Base-by-base conservation (phyloP, 2,113 vertebrate genomes). In the Burhinus bistriatus region DNA sequence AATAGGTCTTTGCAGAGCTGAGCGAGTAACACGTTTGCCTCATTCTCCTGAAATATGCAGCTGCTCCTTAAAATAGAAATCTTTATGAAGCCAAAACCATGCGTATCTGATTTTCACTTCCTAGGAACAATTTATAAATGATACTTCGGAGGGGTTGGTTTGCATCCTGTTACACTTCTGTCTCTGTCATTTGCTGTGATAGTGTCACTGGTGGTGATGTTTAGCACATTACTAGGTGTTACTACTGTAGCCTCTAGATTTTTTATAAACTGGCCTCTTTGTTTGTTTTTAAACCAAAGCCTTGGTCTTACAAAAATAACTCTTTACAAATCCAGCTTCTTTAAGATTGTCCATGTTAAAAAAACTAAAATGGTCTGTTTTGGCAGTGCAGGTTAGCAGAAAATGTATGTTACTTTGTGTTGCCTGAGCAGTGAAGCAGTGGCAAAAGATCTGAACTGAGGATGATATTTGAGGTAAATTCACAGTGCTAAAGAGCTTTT, bases 21-120 rank as follows among this genome's bases (percentile, higher is more conserved):
- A 11, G 27, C 0, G 9, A 57, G n/a, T 17, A 55, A 55, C 21
- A 15, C 6, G 0, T 25, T 42, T 5, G 11, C n/a, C 32, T 62
- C 10, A 5, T 85, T 22, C 15, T 75, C 75, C 66, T 12, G 8
- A 69, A 62, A 55, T 16, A 55, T 0, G 11, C 40, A 19, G 34
- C 52, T 29, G 45, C 59, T 84, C 47, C 40, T 54, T n/a, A 47
- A 72, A 84, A 34, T 5, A 55, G 11, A 64, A 45, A 52, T 45
- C 8, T 16, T 70, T 86, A 23, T 45, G 45, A 22, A 85, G 42
- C 6, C n/a, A 32, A 70, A 86, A 42, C 34, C 2, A 0, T 30
- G 27, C 34, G 19, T 27, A 9, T 55, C 61, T 80, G 26, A 25
- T 34, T 85, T 80, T 30, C 52, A 21, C 19, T 80, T 27, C 6